Percentiles rank a stretch among this genome's conserved stretches.
These are phyloP conservation scores for Danaus plexippus DNA, from an alignment of 1,140 invertebrate genomes.

Conservation along the genomic window DNA sequence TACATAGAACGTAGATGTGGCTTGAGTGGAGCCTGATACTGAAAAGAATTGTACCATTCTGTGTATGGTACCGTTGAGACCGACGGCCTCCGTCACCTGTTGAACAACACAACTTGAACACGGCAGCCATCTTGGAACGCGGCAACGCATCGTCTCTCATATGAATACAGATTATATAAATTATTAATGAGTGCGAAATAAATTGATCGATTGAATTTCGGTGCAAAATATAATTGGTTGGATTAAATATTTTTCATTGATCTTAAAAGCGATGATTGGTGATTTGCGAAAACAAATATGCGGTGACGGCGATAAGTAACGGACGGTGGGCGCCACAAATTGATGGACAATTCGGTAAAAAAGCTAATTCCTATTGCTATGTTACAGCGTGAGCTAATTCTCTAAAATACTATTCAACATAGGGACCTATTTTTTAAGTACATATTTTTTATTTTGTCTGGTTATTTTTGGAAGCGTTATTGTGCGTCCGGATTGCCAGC, in stretches of 20 bases:
- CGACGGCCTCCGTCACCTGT: constrained; percentile 73
- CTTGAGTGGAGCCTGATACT: constrained; percentile 71
- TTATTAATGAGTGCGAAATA: constrained; percentile 7
- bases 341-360: too few relatives aligned
- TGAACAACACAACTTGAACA: constrained; percentile 69
- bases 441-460: too few relatives aligned
- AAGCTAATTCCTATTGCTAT: too few relatives aligned
- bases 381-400: too few relatives aligned
- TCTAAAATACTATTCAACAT: too few relatives aligned
- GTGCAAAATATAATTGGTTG: constrained; percentile 11
- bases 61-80: constrained; percentile 73
- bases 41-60: constrained; percentile 75
- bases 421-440: too few relatives aligned
- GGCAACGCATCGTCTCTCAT: neutral
- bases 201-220: constrained; percentile 1
- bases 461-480: constrained; percentile 39
- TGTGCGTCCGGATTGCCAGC: constrained; percentile 55
- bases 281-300: constrained; percentile 50
- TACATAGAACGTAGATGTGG: constrained; percentile 75
- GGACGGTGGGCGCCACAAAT: constrained; percentile 18
- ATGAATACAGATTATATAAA: neutral
- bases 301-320: constrained; percentile 48
- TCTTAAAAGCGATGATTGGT: constrained; percentile 51
- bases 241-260: constrained; percentile 20
- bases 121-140: constrained; percentile 48